Percentiles rank a stretch among this genome's conserved stretches.
Conservation (phyloP, 2,797 vertebrate genomes). For the Macrochelys suwanniensis region DNA sequence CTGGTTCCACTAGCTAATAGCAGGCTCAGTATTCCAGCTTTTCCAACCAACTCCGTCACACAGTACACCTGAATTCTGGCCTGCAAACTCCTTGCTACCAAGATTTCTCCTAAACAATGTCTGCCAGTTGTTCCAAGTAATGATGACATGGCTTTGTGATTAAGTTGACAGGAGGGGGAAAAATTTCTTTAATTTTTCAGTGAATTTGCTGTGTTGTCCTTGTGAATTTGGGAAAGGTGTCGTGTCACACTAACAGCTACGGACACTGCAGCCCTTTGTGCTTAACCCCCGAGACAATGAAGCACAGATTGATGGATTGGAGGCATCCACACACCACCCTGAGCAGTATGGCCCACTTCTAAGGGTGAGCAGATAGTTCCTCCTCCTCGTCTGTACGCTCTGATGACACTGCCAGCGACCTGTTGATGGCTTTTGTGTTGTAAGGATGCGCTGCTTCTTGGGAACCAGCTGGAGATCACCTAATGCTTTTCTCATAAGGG, state of each 20-base stretch:
- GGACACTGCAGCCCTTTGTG: not conserved
- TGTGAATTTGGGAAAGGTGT: not conserved
- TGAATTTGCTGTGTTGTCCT: not conserved
- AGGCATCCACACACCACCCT: not conserved
- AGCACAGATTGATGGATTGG: not conserved
- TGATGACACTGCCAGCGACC: too few species aligned
- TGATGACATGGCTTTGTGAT: not conserved
- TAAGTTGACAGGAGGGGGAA: not conserved
- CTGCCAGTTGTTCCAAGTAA: not conserved
- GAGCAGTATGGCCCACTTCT: not conserved
- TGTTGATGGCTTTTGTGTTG: too few species aligned
- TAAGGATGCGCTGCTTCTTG: too few species aligned
- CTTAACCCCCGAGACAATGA: not conserved
- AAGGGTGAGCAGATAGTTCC: not conserved
- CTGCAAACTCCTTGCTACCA: not conserved
- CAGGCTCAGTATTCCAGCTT: not conserved
- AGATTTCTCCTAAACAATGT: not conserved
- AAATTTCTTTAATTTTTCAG: not conserved
- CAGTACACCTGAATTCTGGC: not conserved
- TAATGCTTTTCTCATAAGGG: not conserved
- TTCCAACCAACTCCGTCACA: not conserved
- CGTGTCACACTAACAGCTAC: not conserved
- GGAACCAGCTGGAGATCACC: too few species aligned
- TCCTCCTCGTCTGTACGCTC: too few species aligned
- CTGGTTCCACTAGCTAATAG: not conserved